phyloP scores from a whole-genome alignment of 2,888 invertebrate species.

The Oscheius sp. region DNA sequence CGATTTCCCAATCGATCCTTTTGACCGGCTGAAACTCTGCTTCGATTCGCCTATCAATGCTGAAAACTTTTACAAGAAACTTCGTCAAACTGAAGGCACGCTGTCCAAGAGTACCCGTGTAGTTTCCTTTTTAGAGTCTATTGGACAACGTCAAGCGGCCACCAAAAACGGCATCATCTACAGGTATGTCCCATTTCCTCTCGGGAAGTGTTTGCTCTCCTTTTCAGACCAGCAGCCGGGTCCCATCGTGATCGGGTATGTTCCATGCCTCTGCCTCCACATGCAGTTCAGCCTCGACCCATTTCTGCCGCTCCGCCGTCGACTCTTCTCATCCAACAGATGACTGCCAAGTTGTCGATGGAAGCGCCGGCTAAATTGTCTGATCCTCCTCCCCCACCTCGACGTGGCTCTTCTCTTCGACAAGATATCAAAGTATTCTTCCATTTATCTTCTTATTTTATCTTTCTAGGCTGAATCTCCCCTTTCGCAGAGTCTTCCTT shows the following conservation, averaged over 20 bases:
- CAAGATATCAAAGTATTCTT: background rate
- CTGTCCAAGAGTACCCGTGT: background rate
- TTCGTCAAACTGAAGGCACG: background rate
- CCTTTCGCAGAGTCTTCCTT: constrained; percentile 21
- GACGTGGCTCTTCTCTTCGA: constrained; percentile 9
- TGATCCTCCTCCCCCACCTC: constrained; percentile 3
- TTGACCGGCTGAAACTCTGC: constrained; percentile 7
- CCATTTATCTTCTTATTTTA: background rate
- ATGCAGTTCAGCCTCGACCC: constrained; percentile 3
- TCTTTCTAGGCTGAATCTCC: background rate
- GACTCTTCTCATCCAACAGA: background rate
- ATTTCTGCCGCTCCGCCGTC: constrained; percentile 10
- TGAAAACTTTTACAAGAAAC: background rate
- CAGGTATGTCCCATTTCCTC: background rate
- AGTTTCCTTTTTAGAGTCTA: background rate
- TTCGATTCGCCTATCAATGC: constrained; percentile 14
- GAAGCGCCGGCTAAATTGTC: constrained; percentile 10
- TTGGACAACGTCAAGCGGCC: background rate
- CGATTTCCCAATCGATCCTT: constrained; percentile 10
- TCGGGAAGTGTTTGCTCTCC: background rate
- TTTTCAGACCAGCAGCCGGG: constrained; percentile 15
- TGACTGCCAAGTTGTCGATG: background rate
- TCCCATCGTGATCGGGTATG: constrained; percentile 1
- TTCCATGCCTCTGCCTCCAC: background rate
- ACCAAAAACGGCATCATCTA: constrained; percentile 1